Evolutionary conservation across 2,888 invertebrate species (phyloP).

Genomic region (Pteria penguin): DNA sequence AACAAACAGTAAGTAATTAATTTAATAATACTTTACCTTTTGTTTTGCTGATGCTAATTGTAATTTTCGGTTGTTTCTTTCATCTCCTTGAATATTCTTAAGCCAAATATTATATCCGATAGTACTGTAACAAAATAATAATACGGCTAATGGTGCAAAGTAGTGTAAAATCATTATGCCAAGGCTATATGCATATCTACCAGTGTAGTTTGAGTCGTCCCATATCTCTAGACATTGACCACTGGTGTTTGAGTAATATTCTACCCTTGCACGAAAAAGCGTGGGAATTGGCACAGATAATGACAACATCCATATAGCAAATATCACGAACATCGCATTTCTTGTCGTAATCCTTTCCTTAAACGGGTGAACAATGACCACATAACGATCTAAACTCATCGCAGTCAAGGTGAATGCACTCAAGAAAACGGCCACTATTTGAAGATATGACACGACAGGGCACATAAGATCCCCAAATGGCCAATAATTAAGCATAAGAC

Average conservation of each 20-base stretch:
- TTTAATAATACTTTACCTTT: background rate
- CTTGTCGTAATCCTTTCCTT: slow-evolving; percentile 89
- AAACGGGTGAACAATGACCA: slow-evolving; percentile 93
- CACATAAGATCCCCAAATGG: slow-evolving; percentile 92
- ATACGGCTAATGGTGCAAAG: slow-evolving; percentile 88
- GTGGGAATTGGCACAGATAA: slow-evolving; percentile 90
- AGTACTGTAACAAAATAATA: slow-evolving; percentile 91
- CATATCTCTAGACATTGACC: slow-evolving; percentile 65
- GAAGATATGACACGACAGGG: slow-evolving; percentile 90
- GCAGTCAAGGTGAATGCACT: slow-evolving; percentile 94
- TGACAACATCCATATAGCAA: slow-evolving; percentile 88
- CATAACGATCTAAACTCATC: slow-evolving; percentile 93
- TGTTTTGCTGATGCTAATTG: background rate
- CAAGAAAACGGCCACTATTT: slow-evolving; percentile 83
- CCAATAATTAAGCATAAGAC: slow-evolving; percentile 90
- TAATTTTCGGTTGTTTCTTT: slow-evolving; percentile 36
- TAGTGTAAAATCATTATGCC: slow-evolving; percentile 90
- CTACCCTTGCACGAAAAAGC: slow-evolving; percentile 85
- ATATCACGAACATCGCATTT: slow-evolving; percentile 86
- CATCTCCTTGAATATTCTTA: slow-evolving; percentile 84
- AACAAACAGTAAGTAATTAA: no score
- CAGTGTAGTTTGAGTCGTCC: slow-evolving; percentile 53
- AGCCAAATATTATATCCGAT: slow-evolving; percentile 94
- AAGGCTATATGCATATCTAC: slow-evolving; percentile 85
- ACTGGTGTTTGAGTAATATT: slow-evolving; percentile 62